phyloP scores from a whole-genome alignment of 2,888 invertebrate genomes.

The Agapetus fuscipes region DNA sequence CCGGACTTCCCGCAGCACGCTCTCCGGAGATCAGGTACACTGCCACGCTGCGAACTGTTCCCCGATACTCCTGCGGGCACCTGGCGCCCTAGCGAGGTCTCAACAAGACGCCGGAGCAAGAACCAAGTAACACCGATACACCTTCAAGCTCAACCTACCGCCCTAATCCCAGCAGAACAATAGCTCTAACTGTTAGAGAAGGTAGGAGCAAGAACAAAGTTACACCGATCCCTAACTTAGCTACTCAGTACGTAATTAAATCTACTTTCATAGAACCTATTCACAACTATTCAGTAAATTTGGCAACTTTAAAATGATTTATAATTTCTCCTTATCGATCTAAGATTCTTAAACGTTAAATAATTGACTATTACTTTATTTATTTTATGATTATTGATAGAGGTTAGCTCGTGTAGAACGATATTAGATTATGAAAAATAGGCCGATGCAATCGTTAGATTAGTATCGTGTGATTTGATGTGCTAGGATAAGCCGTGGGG shows the following conservation, averaged over 20 bases:
- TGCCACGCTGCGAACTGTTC: too few species aligned
- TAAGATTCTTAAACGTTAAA: slow-evolving; percentile 2
- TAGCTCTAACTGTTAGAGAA: too few species aligned
- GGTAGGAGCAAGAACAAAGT: too few species aligned
- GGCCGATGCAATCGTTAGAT: slow-evolving; percentile 14
- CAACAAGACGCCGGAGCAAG: too few species aligned
- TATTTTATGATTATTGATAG: slow-evolving; percentile 1
- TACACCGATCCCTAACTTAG: too few species aligned
- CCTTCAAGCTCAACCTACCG: too few species aligned
- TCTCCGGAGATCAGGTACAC: too few species aligned
- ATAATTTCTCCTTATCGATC: slow-evolving; percentile 4
- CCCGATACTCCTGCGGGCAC: slow-evolving; percentile 1
- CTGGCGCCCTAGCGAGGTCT: not conserved
- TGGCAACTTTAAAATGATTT: slow-evolving; percentile 9
- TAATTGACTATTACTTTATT: slow-evolving; percentile 19
- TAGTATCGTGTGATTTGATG: not conserved
- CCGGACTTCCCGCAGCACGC: not conserved
- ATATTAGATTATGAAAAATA: slow-evolving; percentile 12
- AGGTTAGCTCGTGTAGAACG: not conserved
- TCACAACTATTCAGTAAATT: slow-evolving; percentile 8
- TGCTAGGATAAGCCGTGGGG: not conserved
- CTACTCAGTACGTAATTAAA: slow-evolving; percentile 8
- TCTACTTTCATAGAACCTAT: slow-evolving; percentile 7
- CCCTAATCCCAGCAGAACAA: too few species aligned
- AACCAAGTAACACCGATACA: too few species aligned